These are phyloP conservation scores for Stictonetta naevosa DNA, from an alignment of 2,113 vertebrate genomes.

Conservation along the genomic window DNA sequence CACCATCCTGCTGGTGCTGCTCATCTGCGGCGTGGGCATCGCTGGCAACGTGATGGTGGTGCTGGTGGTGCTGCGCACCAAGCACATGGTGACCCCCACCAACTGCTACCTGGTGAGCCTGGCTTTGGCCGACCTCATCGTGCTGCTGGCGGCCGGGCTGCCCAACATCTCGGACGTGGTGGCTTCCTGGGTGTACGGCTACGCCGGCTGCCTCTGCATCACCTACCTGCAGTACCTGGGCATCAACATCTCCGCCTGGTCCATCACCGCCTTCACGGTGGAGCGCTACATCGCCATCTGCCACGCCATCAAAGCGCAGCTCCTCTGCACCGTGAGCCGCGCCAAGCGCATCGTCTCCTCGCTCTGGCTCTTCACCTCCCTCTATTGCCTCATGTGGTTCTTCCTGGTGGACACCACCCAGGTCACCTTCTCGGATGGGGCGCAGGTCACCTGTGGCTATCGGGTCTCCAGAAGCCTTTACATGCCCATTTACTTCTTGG, in stretches of 20 bases:
- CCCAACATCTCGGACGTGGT: conserved; percentile 84
- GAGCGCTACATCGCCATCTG: conserved; percentile 89
- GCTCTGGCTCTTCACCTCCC: conserved; percentile 84
- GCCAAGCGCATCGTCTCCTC: conserved; percentile 85
- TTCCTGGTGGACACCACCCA: conserved; percentile 86
- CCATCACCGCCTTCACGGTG: conserved; percentile 85
- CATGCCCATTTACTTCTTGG: conserved; percentile 88
- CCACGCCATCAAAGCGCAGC: conserved; percentile 85
- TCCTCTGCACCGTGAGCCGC: conserved; percentile 83
- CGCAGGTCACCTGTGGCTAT: conserved; percentile 83
- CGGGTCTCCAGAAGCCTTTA: conserved; percentile 84
- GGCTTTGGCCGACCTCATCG: conserved; percentile 84
- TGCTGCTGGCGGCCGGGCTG: conserved; percentile 83
- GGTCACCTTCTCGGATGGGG: conserved; percentile 78
- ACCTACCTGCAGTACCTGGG: conserved; percentile 90
- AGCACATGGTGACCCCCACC: conserved; percentile 88
- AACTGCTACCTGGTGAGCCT: conserved; percentile 90
- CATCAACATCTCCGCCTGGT: conserved; percentile 87
- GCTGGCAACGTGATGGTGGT: conserved; percentile 87
- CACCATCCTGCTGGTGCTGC: conserved; percentile 84
- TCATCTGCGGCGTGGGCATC: conserved; percentile 86
- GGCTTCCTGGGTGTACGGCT: conserved; percentile 85
- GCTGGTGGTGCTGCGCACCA: conserved; percentile 83
- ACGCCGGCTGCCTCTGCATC: conserved; percentile 85
- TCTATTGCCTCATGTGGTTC: conserved; percentile 89